A percentile compares a stretch with the other conserved stretches of the same genome.
These are phyloP conservation scores for Smittia aterrima DNA, from an alignment of 2,888 invertebrate genomes.

Conservation along the genomic window DNA sequence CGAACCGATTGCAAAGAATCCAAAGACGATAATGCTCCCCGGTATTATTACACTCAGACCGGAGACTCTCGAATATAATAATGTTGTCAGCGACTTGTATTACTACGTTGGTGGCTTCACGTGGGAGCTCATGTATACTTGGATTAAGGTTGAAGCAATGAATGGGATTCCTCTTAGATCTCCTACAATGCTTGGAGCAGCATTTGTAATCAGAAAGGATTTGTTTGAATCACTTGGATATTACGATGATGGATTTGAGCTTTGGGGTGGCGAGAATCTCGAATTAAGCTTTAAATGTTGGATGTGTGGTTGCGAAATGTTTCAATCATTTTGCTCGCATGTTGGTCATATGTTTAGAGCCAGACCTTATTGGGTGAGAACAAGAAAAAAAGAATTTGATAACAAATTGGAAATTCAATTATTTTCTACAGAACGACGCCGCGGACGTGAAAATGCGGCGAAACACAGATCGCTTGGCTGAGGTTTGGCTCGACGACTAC, in stretches of 20 bases:
- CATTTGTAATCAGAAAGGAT: slow-evolving; percentile 85
- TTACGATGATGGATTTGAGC: slow-evolving; percentile 86
- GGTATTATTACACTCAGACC: slow-evolving; percentile 77
- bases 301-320: slow-evolving; percentile 91
- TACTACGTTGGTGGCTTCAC: not conserved
- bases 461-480: slow-evolving; percentile 77
- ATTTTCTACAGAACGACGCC: not conserved
- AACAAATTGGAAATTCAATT: no score
- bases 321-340: slow-evolving; percentile 91
- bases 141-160: not conserved
- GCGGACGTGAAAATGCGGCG: slow-evolving; percentile 57
- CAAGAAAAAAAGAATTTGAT: no score
- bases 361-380: slow-evolving; percentile 85
- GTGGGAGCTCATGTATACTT: not conserved
- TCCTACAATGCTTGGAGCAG: slow-evolving; percentile 96
- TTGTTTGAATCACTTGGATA: slow-evolving; percentile 97
- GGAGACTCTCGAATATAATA: slow-evolving; percentile 44
- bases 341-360: slow-evolving; percentile 89
- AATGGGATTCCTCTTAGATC: slow-evolving; percentile 57
- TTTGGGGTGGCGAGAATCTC: slow-evolving; percentile 98
- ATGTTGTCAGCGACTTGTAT: not conserved
- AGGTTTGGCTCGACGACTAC: slow-evolving; percentile 79
- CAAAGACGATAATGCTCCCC: slow-evolving; percentile 88
- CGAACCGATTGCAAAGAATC: slow-evolving; percentile 83
- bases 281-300: slow-evolving; percentile 97